Evolutionary conservation across 2,113 vertebrate species (phyloP).

Genomic region (Psittacula cyanocephala): DNA sequence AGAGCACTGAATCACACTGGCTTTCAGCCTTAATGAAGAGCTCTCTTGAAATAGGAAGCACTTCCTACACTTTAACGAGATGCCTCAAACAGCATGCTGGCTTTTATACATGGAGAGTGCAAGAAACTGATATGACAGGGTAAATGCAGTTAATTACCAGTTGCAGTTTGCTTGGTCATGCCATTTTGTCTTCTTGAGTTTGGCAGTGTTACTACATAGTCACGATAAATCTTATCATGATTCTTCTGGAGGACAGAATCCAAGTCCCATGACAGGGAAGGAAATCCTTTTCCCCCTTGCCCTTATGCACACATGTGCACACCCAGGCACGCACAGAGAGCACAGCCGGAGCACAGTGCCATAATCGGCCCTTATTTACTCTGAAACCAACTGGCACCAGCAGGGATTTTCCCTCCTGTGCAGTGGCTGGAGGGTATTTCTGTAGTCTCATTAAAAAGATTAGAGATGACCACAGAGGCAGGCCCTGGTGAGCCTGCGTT

Average conservation of each 20-base stretch:
- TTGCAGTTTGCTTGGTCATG: neutral
- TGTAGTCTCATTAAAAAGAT: conserved; percentile 71
- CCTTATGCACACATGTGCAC: neutral
- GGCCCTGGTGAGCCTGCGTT: neutral
- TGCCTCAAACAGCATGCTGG: neutral
- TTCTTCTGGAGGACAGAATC: neutral
- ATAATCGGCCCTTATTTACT: neutral
- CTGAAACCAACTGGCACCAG: conserved; percentile 26
- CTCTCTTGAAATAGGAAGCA: neutral
- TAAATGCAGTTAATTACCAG: conserved; percentile 1
- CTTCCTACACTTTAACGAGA: neutral
- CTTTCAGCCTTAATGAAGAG: neutral
- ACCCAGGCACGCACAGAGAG: neutral
- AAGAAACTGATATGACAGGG: neutral
- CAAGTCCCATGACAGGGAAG: neutral
- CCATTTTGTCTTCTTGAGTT: neutral
- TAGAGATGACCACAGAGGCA: conserved; percentile 69
- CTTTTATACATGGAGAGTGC: neutral
- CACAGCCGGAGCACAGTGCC: neutral
- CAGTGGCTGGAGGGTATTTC: conserved; percentile 48
- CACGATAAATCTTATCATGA: neutral
- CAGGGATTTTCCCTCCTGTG: conserved; percentile 19
- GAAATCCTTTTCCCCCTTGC: neutral
- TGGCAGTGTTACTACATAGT: neutral
- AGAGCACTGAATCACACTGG: neutral